These are phyloP conservation scores for Cheirogaleus medius DNA, from an alignment of 2,113 vertebrate genomes.

Conservation along the genomic window DNA sequence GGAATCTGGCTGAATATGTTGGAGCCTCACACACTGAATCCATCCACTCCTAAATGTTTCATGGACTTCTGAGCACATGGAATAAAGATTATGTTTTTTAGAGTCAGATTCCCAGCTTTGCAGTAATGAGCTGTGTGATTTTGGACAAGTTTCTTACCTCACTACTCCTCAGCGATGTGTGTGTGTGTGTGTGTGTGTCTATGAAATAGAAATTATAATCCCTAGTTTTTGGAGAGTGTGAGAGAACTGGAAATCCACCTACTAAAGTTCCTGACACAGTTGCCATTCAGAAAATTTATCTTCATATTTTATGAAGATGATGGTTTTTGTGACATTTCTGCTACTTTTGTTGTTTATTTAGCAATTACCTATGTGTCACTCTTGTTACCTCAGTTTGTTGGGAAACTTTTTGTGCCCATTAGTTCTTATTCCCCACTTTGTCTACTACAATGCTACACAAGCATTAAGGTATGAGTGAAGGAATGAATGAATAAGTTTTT, in stretches of 20 bases:
- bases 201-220: neutral
- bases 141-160: neutral
- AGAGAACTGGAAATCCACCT: neutral
- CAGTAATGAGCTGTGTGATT: neutral
- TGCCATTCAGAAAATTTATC: neutral
- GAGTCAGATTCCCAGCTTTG: neutral
- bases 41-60: neutral
- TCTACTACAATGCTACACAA: too few relatives aligned
- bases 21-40: fast-evolving
- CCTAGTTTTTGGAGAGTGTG: neutral
- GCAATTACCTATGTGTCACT: neutral
- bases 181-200: too few relatives aligned
- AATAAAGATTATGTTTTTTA: neutral
- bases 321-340: neutral
- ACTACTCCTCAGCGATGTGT: neutral
- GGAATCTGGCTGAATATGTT: fast-evolving
- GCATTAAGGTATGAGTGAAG: neutral
- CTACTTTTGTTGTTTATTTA: neutral
- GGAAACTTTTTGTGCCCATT: neutral
- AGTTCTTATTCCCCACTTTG: neutral
- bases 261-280: neutral
- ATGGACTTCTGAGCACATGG: neutral
- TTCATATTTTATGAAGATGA: neutral
- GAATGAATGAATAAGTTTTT: neutral
- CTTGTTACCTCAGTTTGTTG: neutral